Conservation (phyloP, 2,113 vertebrate species). For the Chloroceryle aenea region DNA sequence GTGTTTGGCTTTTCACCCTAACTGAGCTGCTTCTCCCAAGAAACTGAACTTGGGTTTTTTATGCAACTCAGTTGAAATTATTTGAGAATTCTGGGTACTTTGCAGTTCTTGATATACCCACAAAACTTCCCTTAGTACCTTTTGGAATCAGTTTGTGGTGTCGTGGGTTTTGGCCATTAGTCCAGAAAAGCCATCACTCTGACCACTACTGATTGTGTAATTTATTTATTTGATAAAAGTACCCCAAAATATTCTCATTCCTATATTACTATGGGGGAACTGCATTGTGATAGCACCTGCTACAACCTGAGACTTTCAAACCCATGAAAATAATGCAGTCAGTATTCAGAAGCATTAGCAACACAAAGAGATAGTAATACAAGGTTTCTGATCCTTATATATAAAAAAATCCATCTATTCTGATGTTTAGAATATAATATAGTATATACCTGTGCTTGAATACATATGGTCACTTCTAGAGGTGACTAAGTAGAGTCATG, state of each 20-base stretch:
- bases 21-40: neutral
- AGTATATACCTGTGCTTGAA: neutral
- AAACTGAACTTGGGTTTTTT: neutral
- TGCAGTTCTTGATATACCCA: neutral
- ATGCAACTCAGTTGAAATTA: neutral
- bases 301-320: neutral
- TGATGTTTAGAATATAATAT: neutral
- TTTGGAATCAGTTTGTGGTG: neutral
- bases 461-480: neutral
- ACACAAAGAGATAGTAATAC: neutral
- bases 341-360: neutral
- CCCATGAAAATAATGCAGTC: rapidly evolving
- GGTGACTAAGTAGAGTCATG: neutral
- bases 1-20: neutral
- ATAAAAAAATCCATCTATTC: neutral
- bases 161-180: neutral
- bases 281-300: neutral
- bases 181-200: rapidly evolving
- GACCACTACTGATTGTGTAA: neutral
- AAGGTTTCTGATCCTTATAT: neutral
- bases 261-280: no score
- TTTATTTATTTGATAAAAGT: neutral
- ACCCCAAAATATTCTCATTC: neutral
- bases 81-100: neutral
- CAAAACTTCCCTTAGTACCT: neutral